Evolutionary conservation across 2,888 invertebrate genomes (phyloP), one percentile per base, ranked within the genome.

Genomic region (Agrochola circellaris): DNA sequence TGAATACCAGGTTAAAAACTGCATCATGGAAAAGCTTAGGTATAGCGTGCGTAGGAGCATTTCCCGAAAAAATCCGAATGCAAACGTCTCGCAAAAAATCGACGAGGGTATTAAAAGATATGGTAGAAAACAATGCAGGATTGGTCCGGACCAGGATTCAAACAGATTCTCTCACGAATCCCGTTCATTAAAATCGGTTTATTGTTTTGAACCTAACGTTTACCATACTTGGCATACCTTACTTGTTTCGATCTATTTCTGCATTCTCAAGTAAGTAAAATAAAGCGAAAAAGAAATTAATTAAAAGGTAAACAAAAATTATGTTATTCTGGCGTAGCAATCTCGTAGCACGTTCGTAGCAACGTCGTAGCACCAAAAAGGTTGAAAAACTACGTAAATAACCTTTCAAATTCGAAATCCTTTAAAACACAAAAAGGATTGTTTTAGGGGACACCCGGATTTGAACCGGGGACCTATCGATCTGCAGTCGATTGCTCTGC

Each of bases 401-500:
- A 34, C 5, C 5, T 20, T 26, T 13, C 0, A 64, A 26, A 66
- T 34, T 56, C 0, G 15, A 48, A 64, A 60, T 61, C 17, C 2
- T 26, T 30, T 0, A 54, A 30, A 54, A 51, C 1, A 26, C 13
- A 73, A 79, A 84, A 86, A 74, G 4, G 5, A 8, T 4, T 0
- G 0, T 0, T 7, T 7, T n/a, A 95, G 95, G 95, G 95, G 95
- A 95, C 95, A 95, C 95, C 95, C 95, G 95, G 95, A 94, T 94
- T 95, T 96, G 96, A 96, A 96, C 96, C 95, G 93, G 96, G 94
- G 96, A 80, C 96, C 96, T 95, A 95, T 95, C 96, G 96, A 96
- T 96, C 96, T 96, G 96, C 96, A 96, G 96, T 96, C 96, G 95
- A 96, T 95, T 96, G 96, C 96, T 96, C 96, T 96, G 85, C 95